Base-by-base conservation (phyloP, 2,888 invertebrate species). In the Caenorhabditis sp. region DNA sequence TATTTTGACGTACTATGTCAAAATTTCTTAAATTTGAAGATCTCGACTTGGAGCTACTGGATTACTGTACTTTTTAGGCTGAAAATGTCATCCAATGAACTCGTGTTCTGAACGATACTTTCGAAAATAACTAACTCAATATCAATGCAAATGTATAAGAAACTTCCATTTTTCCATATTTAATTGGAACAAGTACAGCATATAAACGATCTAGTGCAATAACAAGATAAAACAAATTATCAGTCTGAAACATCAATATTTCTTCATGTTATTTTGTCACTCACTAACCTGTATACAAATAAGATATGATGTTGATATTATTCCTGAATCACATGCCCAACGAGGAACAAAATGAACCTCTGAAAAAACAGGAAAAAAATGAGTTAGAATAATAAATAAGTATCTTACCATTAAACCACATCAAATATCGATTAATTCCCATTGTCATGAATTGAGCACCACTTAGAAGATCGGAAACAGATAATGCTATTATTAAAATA, bases 391-490 rank as follows among this genome's bases (percentile, higher is more conserved):
- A 8, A 5, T 8, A 36, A 36, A 36, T 36, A 8, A 8, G 12
- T 5, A 8, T 36, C 50, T 49, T 27, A 69, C 69, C 62, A 8
- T 67, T 53, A 61, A 64, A 67, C 72, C 72, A 72, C 10, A 72
- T 60, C 0, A 57, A 1, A 24, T 67, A 67, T 17, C 72, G 49
- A 37, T 53, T 63, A 12, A 64, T 64, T 31, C 72, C 72, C 67
- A 72, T 67, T 1, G 61, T 62, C 4, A 67, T 8, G 53, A 72
- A 72, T 53, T 72, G 72, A 1, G 49, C 62, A 12, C 64, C 72
- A 27, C 72, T 62, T 1, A 62, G 51, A 4, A 58, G 63, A 58
- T 72, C 72, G 58, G 67, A 67, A 19, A 72, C 21, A 5, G 72
- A 57, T 19, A 72, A 26, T 1, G 64, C 60, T 3, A 72, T 67